Evolutionary conservation across 2,113 vertebrate species (phyloP), one percentile per base, ranked within the genome.

Genomic region (Pongo pygmaeus): DNA sequence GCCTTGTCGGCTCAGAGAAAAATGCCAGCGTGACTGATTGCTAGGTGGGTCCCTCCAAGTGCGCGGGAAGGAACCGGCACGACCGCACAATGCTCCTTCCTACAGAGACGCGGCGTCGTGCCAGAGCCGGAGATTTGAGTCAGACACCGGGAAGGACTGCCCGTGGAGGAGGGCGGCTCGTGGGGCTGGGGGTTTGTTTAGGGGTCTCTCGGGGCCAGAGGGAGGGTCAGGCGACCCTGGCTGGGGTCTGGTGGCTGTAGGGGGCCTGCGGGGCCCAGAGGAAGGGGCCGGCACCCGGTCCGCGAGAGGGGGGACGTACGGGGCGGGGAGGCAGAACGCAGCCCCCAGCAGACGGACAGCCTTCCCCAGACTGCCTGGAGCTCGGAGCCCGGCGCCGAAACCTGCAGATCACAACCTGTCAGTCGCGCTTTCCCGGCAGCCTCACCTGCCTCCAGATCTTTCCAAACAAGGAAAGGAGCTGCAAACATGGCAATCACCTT

Each of bases 361-460:
- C 91, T 40, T 84, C 23, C n/a, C 6, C n/a, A 61, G 55, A 72
- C 80, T 52, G 55, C 84, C 89, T 7, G 50, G 74, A 95, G 96
- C 52, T 84, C 20, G 1, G 89, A 43, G 70, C 88, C 16, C 13
- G 52, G 59, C 38, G 74, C 81, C 1, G 4, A 32, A 64, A 64
- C 61, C 13, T 30, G 1, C 1, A 70, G 90, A 96, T 98, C 98
- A 98, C 96, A 98, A 90, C 97, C 90, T 30, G 32, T 70, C 98
- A 91, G 84, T 83, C 86, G 81, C 9, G 50, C 48, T 16, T 52
- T 18, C 40, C 3, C 90, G 87, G 94, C 96, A 98, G 52, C 80
- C 83, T 96, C 64, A 64, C 81, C 97, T 96, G 98, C 97, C 96
- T 89, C 92, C 86, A 93, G 52, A 78, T 92, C 97, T 96, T 96